Conservation (phyloP, 2,888 invertebrate species). For the Pomacea canaliculata region DNA sequence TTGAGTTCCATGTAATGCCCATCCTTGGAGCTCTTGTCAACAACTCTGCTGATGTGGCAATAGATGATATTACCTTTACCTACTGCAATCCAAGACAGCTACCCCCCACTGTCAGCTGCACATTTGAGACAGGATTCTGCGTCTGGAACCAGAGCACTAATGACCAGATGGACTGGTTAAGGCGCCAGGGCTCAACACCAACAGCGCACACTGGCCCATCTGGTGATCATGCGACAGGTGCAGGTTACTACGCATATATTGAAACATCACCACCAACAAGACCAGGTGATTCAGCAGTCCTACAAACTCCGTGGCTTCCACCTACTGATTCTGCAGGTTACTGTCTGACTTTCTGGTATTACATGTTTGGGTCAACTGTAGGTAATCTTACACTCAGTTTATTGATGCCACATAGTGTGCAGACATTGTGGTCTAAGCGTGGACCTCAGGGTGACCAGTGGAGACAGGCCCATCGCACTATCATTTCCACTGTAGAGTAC, state of each 20-base stretch:
- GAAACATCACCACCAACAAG: constrained; percentile 73
- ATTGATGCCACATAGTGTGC: constrained; percentile 30
- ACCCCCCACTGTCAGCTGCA: constrained; percentile 53
- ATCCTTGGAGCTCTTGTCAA: constrained; percentile 11
- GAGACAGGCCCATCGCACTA: constrained; percentile 30
- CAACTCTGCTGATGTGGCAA: constrained; percentile 37
- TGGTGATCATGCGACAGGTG: constrained; percentile 48
- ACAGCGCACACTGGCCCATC: constrained; percentile 60
- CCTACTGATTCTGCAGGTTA: constrained; percentile 52
- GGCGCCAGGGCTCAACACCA: constrained; percentile 46
- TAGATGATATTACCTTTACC: constrained; percentile 63
- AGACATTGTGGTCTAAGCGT: constrained; percentile 52
- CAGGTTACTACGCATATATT: constrained; percentile 56
- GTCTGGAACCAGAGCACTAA: constrained; percentile 53
- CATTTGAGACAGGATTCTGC: constrained; percentile 58
- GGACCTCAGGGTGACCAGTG: constrained; percentile 56
- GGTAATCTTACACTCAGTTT: constrained; percentile 51
- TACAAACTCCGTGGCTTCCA: constrained; percentile 48
- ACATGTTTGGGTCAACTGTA: constrained; percentile 62
- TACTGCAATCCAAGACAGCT: constrained; percentile 49
- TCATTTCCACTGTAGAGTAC: constrained; percentile 10
- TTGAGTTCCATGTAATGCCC: constrained; percentile 16
- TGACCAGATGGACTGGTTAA: constrained; percentile 62
- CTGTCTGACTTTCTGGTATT: constrained; percentile 64
- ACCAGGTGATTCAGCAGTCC: constrained; percentile 74